These are phyloP conservation scores for Aleiodes sp. DNA, from an alignment of 1,140 invertebrate species.

Conservation along the genomic window DNA sequence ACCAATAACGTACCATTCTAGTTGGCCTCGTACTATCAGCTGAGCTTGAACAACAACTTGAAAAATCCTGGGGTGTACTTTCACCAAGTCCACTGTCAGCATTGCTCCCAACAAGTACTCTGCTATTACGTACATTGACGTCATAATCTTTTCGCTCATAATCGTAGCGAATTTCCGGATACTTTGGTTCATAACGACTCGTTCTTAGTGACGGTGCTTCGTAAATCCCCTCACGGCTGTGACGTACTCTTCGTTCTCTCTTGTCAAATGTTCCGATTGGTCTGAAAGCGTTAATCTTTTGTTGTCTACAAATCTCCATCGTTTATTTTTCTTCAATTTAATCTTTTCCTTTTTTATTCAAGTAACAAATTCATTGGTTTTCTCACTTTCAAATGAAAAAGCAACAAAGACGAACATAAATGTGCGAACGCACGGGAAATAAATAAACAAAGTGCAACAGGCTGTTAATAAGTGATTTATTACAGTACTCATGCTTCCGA, in stretches of 20 bases:
- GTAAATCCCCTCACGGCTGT: constrained; percentile 61
- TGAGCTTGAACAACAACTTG: constrained; percentile 65
- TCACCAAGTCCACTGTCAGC: constrained; percentile 64
- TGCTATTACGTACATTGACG: constrained; percentile 55
- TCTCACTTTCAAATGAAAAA: constrained; percentile 24
- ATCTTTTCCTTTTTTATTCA: constrained; percentile 9
- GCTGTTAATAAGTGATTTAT: constrained; percentile 65
- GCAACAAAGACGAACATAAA: constrained; percentile 46
- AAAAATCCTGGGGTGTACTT: constrained; percentile 65
- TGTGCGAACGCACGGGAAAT: constrained; percentile 49
- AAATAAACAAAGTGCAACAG: constrained; percentile 62
- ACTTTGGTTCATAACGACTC: constrained; percentile 52
- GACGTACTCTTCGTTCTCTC: constrained; percentile 60
- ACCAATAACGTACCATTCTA: constrained; percentile 50
- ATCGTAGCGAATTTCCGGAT: constrained; percentile 51
- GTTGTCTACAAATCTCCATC: constrained; percentile 46
- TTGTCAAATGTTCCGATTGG: constrained; percentile 61
- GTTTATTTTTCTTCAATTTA: constrained; percentile 37
- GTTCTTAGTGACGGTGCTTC: constrained; percentile 54
- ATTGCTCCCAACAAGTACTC: constrained; percentile 61
- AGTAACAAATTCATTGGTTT: constrained; percentile 30
- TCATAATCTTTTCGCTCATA: constrained; percentile 60
- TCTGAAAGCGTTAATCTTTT: constrained; percentile 64
- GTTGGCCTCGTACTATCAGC: constrained; percentile 61
- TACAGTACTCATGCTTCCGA: constrained; percentile 59